These are phyloP conservation scores for Dryobotodes eremita DNA, from an alignment of 2,888 invertebrate genomes.

Conservation along the genomic window DNA sequence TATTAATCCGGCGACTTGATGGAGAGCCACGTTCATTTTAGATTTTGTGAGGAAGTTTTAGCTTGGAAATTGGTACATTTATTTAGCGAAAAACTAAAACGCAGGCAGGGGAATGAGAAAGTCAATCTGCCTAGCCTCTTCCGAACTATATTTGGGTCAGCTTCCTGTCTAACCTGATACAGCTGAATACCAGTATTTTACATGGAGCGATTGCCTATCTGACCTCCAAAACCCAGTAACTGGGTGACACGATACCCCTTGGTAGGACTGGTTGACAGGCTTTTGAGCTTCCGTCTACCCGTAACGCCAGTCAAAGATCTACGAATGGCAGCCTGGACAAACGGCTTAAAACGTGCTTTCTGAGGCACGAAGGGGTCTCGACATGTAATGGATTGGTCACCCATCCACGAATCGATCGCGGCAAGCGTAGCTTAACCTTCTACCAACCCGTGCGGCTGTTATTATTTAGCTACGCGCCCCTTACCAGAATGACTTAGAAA, in stretches of 20 bases:
- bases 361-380: background rate
- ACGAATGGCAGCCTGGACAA: background rate
- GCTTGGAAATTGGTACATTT: background rate
- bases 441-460: no score
- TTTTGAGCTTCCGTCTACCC: background rate
- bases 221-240: background rate
- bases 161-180: background rate
- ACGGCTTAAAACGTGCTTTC: background rate
- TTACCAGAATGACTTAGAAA: no score
- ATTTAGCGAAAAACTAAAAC: background rate
- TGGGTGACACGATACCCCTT: background rate
- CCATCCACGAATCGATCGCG: background rate
- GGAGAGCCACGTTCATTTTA: background rate
- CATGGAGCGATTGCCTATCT: background rate
- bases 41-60: slow-evolving; percentile 20
- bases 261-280: background rate
- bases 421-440: background rate
- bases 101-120: background rate
- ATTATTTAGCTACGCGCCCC: no score
- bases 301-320: background rate
- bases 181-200: background rate
- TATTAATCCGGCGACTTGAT: slow-evolving; percentile 27
- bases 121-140: background rate
- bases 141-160: background rate
- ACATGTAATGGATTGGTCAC: background rate